Evolutionary conservation across 1,140 invertebrate species (phyloP), one percentile per base, ranked within the genome.

Genomic region (Coelopa frigida): DNA sequence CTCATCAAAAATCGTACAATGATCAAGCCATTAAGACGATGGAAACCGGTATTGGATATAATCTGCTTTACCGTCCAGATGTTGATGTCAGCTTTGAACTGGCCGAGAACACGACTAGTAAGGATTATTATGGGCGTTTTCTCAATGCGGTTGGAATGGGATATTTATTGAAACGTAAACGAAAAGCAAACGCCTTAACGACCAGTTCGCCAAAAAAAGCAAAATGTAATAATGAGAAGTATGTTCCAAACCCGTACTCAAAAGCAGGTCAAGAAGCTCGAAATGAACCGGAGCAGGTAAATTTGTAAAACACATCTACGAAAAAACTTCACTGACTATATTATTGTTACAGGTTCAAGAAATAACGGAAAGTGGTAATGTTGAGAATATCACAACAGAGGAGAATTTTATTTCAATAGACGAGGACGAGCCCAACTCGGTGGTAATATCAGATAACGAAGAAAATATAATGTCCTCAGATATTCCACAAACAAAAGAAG

Each of bases 1-100:
- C 60, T 1, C 56, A 68, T 44, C 54, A 61, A 41, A 66, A 62
- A 41, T 29, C 53, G 1, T 68, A 66, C 37, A 46, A 47, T 21
- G 57, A 68, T 55, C n/a, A 44, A 21, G 3, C 26, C 3, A 18
- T 50, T n/a, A 50, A 32, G 14, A 4, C 27, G 10, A 20, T 20
- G 32, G 11, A 27, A 18, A 8, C n/a, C 21, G 37, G 36, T 14
- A 43, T 47, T 18, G 33, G 17, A 17, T 42, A 33, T 10, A 38
- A 44, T 31, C 24, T 53, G 3, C n/a, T 53, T 18, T 50, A 46
- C 24, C 21, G 35, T n/a, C 51, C 51, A 5, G n/a, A 35, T 14
- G 41, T 35, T 11, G 12, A 38, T 10, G 22, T 40, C 36, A 38
- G 18, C 12, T 53, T 50, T 46, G 24, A 21, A 18, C 41, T 53